Evolutionary conservation across 2,113 vertebrate species (phyloP).

Genomic region (Ammodramus savannarum): DNA sequence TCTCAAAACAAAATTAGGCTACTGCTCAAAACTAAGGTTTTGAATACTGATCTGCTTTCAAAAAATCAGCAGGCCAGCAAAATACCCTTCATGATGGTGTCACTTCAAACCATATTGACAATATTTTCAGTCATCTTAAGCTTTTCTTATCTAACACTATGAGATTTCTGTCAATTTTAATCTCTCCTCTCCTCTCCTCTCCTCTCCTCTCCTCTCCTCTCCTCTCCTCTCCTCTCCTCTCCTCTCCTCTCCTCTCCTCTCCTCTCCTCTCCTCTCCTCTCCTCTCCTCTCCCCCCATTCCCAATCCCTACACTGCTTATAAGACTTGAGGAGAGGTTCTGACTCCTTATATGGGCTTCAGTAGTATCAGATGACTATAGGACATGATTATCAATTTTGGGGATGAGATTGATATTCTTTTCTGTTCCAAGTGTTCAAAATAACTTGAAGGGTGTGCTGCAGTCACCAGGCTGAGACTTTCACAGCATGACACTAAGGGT

Average conservation of each 20-base stretch:
- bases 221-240: no score
- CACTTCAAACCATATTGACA: neutral
- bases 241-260: no score
- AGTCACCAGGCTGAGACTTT: neutral
- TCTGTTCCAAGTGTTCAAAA: neutral
- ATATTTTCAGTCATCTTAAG: neutral
- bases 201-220: no score
- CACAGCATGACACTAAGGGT: no score
- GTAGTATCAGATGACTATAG: neutral
- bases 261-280: no score
- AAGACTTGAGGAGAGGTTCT: neutral
- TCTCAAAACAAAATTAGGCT: neutral
- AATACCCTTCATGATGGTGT: neutral
- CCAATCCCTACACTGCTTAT: neutral
- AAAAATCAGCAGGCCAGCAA: neutral
- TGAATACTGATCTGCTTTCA: neutral
- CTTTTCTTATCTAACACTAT: neutral
- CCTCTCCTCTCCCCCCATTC: no score
- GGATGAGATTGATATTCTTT: neutral
- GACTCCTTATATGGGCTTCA: neutral
- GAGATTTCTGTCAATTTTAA: neutral
- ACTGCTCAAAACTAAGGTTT: neutral
- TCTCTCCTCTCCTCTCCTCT: no score
- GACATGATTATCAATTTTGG: neutral
- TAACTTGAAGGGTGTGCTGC: neutral